Conservation (phyloP, 2,113 vertebrate genomes). For the Zosterops hypoxanthus region DNA sequence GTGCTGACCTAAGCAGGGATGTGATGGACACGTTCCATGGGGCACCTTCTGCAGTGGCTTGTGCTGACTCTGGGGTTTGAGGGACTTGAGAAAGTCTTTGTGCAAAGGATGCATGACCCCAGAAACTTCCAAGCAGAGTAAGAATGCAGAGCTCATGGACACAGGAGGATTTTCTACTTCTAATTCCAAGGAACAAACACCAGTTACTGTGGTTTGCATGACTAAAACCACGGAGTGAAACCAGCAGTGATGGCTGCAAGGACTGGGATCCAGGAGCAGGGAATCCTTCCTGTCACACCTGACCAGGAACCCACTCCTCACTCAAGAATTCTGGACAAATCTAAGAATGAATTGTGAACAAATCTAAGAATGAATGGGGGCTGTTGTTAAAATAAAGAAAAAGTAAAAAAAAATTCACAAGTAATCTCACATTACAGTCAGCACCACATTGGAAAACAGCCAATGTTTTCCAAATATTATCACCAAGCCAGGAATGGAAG, state of each 20-base stretch:
- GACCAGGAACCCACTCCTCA: neutral
- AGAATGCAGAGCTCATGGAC: neutral
- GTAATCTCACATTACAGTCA: neutral
- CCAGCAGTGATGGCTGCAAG: neutral
- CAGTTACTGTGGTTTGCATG: neutral
- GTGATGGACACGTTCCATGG: rapidly evolving
- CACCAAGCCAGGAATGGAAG: neutral
- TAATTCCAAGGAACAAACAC: neutral
- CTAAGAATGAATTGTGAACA: neutral
- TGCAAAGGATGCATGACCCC: neutral
- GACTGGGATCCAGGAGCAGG: neutral
- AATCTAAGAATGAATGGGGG: neutral
- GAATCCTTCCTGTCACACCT: neutral
- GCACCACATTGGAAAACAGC: neutral
- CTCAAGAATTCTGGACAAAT: neutral
- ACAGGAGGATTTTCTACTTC: neutral
- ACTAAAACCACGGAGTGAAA: neutral
- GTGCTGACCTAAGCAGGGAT: neutral
- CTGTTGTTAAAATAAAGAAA: neutral
- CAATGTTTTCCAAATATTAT: neutral
- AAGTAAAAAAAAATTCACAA: neutral
- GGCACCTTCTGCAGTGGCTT: neutral
- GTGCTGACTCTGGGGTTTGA: neutral
- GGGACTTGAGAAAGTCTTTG: neutral
- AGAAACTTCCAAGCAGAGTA: neutral